Evolutionary conservation across 2,888 invertebrate species (phyloP).

Genomic region (Drosophila neutralis): DNA sequence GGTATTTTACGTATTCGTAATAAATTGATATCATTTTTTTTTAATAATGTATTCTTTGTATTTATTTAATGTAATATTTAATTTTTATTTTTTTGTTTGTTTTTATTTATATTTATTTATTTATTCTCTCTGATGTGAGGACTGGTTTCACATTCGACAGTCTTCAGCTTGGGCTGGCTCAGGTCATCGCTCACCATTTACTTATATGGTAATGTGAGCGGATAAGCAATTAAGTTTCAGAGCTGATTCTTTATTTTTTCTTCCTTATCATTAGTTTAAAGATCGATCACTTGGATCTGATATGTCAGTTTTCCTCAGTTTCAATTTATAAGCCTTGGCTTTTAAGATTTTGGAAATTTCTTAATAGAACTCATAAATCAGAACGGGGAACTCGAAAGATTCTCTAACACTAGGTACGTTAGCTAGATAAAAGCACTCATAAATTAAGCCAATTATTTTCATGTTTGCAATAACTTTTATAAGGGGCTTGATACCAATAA

Average conservation of each 20-base stretch:
- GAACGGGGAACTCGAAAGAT: not conserved
- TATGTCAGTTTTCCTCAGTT: not conserved
- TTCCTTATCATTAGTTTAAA: not conserved
- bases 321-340: not conserved
- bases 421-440: conserved; percentile 37
- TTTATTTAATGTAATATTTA: not conserved
- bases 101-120: not conserved
- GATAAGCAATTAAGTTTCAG: not conserved
- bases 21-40: not conserved
- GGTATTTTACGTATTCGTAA: not conserved
- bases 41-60: not conserved
- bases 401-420: conserved; percentile 32
- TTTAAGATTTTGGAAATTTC: not conserved
- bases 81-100: not conserved
- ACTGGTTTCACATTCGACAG: not conserved
- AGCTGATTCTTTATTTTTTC: not conserved
- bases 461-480: conserved; percentile 58
- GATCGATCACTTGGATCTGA: not conserved
- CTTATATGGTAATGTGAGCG: not conserved
- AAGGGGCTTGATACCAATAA: conserved; percentile 67
- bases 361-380: conserved; percentile 33
- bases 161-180: not conserved
- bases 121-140: not conserved
- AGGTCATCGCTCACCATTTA: not conserved
- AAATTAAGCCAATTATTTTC: conserved; percentile 75